These are phyloP conservation scores for Anastrepha ludens DNA, from an alignment of 1,140 invertebrate genomes.

Conservation along the genomic window DNA sequence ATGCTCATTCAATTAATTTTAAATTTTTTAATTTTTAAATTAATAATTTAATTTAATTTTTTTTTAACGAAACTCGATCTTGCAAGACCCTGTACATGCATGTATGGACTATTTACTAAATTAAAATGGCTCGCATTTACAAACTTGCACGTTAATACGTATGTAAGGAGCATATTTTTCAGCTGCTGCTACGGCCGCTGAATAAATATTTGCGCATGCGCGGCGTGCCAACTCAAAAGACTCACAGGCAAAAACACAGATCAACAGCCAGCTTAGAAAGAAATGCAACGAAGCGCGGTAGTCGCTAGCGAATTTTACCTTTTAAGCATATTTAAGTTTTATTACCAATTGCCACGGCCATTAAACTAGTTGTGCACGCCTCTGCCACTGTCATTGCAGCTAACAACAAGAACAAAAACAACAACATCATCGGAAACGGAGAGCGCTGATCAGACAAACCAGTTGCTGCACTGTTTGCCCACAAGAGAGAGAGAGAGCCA, in stretches of 20 bases:
- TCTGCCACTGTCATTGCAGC: background rate
- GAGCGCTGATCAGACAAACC: background rate
- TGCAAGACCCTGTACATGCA: no score
- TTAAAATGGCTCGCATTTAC: no score
- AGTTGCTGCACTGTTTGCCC: background rate
- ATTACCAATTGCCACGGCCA: conserved; percentile 10
- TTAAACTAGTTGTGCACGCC: background rate
- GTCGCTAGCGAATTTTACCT: background rate
- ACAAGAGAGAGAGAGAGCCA: no score
- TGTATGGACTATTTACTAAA: no score
- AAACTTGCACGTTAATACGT: no score
- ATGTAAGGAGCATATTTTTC: no score
- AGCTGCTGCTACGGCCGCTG: background rate
- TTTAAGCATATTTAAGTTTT: conserved; percentile 36
- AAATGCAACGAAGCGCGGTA: background rate
- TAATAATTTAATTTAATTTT: no score
- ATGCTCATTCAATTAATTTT: no score
- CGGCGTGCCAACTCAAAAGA: background rate
- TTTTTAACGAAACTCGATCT: no score
- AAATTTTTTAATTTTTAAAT: no score
- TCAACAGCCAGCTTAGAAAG: background rate
- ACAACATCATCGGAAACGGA: background rate
- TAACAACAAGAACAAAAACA: background rate
- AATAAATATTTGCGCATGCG: conserved; percentile 1
- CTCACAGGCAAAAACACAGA: background rate